Evolutionary conservation across 1,140 invertebrate species (phyloP), one percentile per base, ranked within the genome.

Genomic region (Drosophila triauraria): DNA sequence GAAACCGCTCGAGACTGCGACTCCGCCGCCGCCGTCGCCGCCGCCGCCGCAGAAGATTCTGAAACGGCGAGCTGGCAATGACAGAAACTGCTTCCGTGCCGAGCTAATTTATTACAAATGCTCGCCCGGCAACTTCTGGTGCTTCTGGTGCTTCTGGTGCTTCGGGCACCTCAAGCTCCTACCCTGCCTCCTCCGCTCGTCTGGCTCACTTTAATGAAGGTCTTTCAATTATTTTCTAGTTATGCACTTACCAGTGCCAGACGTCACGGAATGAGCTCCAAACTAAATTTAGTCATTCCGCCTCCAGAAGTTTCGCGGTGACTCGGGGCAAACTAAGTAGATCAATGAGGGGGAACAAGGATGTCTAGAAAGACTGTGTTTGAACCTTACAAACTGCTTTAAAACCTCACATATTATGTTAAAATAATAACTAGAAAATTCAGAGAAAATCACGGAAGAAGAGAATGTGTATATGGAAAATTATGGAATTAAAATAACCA

Each of bases 81-180:
- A 76, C 74, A 76, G 74, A 76, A 76, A 76, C 74, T 76, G 74
- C 74, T 76, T 75, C 74, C 74, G 74, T 78, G 64, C 65, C 56
- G 75, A 50, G 75, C 69, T 80, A 80, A 81, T 76, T 81, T 81
- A 61, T 68, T 76, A 77, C 69, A 59, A 71, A 72, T 72, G 69
- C 69, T 72, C 40, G 44, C 46, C 47, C 67, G 69, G 69, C 67
- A 72, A 60, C 67, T 72, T 50, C 46, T 72, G 65, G 25, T 17
- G 32, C 64, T 30, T 50, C 46, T 72, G 65, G 25, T 17, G 32
- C 64, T 30, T 40, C 47, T 70, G 62, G 46, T 68, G 40, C 53
- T 20, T 40, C 13, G 38, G 15, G 25, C 46, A 20, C 12, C 20
- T 20, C 30, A 25, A 38, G 10, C 7, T 48, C 3, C 30, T 12